Evolutionary conservation across 2,888 invertebrate species (phyloP).

Genomic region (Allolobophora icterica): DNA sequence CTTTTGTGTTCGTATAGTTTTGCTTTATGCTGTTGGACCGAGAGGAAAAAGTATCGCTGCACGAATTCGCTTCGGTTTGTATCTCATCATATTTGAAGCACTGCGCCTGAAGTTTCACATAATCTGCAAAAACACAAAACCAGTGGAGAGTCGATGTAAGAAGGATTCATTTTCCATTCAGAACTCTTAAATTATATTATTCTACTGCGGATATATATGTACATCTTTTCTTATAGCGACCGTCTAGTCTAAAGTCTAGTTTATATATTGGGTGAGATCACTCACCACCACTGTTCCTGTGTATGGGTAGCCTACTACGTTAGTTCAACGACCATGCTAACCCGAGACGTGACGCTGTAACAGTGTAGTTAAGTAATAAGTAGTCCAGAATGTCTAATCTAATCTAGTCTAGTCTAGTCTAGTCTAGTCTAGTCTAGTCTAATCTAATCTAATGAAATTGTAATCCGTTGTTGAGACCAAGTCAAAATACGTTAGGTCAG

Average conservation of each 20-base stretch:
- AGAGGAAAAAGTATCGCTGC: not conserved
- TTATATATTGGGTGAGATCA: not conserved
- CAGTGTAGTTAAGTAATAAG: no score
- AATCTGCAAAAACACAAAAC: not conserved
- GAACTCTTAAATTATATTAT: not conserved
- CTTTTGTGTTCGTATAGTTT: not conserved
- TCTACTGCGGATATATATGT: not conserved
- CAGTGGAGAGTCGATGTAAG: not conserved
- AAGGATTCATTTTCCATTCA: not conserved
- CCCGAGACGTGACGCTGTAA: not conserved
- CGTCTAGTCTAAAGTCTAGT: not conserved
- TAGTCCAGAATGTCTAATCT: no score
- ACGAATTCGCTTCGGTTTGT: not conserved
- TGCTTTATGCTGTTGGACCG: not conserved
- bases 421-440: no score
- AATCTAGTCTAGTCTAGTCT: no score
- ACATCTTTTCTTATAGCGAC: not conserved
- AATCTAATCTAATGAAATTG: no score
- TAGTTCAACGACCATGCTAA: not conserved
- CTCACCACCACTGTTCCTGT: not conserved
- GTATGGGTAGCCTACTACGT: not conserved
- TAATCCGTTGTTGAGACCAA: no score
- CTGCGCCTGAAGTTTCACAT: not conserved
- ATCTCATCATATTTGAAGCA: conserved; percentile 12
- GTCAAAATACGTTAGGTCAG: no score